phyloP scores from a whole-genome alignment of 2,888 invertebrate species.

The Apamea epomidion region DNA sequence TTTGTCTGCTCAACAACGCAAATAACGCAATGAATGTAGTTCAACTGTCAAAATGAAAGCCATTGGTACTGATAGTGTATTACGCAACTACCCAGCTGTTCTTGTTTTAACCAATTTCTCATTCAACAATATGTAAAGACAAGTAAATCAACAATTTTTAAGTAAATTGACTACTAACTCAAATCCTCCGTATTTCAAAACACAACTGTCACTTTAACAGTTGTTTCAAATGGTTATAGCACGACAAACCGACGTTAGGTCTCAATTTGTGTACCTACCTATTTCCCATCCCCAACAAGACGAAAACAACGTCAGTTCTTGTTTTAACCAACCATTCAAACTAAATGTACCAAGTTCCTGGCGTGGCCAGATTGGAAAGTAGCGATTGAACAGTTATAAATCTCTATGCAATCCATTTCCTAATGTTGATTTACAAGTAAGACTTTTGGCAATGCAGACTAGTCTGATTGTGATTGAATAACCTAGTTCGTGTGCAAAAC shows the following conservation, averaged over 20 bases:
- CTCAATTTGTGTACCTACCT: not conserved
- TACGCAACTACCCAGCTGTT: not conserved
- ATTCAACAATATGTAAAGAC: not conserved
- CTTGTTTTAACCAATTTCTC: not conserved
- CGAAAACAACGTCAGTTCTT: not conserved
- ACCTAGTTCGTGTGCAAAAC: constrained; percentile 39
- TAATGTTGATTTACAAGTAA: constrained; percentile 43
- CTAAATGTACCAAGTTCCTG: constrained; percentile 12
- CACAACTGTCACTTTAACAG: not conserved
- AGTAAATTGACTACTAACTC: not conserved
- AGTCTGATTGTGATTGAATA: constrained; percentile 11
- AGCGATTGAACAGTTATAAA: constrained; percentile 25
- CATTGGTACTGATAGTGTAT: no score
- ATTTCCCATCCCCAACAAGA: not conserved
- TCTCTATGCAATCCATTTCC: constrained; percentile 36
- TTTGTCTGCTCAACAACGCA: no score
- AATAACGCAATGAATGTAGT: no score
- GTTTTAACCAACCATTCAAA: constrained; percentile 10
- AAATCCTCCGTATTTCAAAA: not conserved
- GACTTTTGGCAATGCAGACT: constrained; percentile 33
- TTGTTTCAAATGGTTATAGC: not conserved
- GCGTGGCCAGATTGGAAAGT: constrained; percentile 30
- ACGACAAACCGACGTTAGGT: not conserved
- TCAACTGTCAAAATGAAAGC: no score
- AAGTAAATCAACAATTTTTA: not conserved